phyloP scores from a whole-genome alignment of 2,888 invertebrate species.

The Liodrosophila aerea region DNA sequence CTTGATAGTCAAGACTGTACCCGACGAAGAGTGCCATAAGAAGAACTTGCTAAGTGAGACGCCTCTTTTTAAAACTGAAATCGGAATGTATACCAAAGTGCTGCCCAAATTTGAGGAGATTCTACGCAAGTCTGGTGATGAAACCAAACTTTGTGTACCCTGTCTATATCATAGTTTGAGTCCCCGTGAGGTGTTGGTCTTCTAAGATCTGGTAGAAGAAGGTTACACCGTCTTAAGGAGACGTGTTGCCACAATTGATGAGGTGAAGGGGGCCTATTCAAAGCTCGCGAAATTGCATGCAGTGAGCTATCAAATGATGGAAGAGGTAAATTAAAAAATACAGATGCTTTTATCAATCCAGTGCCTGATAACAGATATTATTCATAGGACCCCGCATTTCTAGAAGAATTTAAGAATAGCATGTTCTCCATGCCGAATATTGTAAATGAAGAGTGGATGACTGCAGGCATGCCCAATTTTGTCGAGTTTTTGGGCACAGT shows the following conservation, averaged over 20 bases:
- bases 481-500: conserved; percentile 39
- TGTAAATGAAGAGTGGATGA: conserved; percentile 21
- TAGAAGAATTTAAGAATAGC: conserved; percentile 72
- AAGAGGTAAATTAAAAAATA: conserved; percentile 1
- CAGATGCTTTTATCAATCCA: neutral
- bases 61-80: conserved; percentile 31
- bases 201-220: conserved; percentile 58
- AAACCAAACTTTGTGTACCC: conserved; percentile 34
- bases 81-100: conserved; percentile 59
- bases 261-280: neutral
- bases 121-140: conserved; percentile 36
- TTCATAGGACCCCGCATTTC: conserved; percentile 17
- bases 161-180: conserved; percentile 48
- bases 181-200: conserved; percentile 51
- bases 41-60: conserved; percentile 19
- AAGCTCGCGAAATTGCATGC: conserved; percentile 60
- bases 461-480: conserved; percentile 31
- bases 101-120: conserved; percentile 52
- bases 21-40: conserved; percentile 20
- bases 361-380: neutral
- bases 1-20: conserved; percentile 25
- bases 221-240: conserved; percentile 32
- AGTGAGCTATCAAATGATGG: conserved; percentile 8
- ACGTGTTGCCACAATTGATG: conserved; percentile 3
- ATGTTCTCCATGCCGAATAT: conserved; percentile 56